Base-by-base conservation (phyloP, 1,140 invertebrate genomes). In the Drosophila santomea region DNA sequence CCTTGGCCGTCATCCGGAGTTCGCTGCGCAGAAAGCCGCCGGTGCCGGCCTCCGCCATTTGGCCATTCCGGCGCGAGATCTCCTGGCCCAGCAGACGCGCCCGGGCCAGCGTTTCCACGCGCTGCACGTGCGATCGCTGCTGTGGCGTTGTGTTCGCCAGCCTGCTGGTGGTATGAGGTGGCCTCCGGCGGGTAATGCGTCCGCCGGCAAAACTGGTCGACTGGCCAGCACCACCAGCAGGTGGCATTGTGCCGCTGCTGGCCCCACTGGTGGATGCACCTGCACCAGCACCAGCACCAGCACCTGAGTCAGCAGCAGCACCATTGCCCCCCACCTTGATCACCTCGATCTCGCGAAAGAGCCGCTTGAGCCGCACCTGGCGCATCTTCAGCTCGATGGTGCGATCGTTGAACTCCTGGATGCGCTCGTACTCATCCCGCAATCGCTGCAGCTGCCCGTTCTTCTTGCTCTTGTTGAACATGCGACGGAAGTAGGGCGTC, bases 311-410 rank as follows among this genome's bases (percentile, higher is more conserved):
- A 20, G 20, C 20, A 20, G 20, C 20, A 20, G 17, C 17, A 20
- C 20, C 20, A 20, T 20, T 20, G 20, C 20, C 20, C 17, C 58
- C 51, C 17, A 78, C 84, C 38, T 88, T 91, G 2, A 91, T 88
- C 8, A 91, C 90, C 45, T 91, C 90, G 15, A 91, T 91, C 35
- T 91, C 80, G 4, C 80, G 74, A 23, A 91, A 91, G 3, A 91
- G 51, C 1, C 90, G 82, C 73, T 88, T 91, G 17, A 91, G 41
- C 0, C 90, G 86, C 61, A 91, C 80, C 55, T 91, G 77, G 0
- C 90, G 90, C 90, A 91, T 91, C 57, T 91, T 91, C 14, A 84
- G 68, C 58, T 91, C 90, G n/a, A 91, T 91, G 25, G 85, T 86
- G 48, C 67, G 85, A 50, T 91, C 90, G 12, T 91, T 90, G 52